Percentiles rank a stretch among this genome's conserved stretches.
phyloP scores from a whole-genome alignment of 2,888 invertebrate species.

The Trichacis sp. region DNA sequence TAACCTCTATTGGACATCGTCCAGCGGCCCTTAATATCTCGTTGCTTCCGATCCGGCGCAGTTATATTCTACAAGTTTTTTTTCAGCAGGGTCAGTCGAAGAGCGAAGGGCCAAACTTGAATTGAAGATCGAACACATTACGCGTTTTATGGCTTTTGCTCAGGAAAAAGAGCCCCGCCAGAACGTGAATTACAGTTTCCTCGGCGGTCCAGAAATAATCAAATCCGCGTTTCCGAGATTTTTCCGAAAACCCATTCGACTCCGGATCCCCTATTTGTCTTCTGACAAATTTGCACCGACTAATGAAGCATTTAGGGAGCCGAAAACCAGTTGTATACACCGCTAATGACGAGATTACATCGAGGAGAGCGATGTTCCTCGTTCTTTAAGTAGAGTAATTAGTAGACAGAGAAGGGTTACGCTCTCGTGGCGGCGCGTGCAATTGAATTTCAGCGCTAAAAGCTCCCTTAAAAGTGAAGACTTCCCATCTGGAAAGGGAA shows the following conservation, averaged over 20 bases:
- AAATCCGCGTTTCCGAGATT: background rate
- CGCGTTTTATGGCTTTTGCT: slow-evolving; percentile 40
- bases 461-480: slow-evolving; percentile 40
- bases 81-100: slow-evolving; percentile 35
- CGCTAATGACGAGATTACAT: slow-evolving; percentile 40
- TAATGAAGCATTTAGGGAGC: slow-evolving; percentile 33
- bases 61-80: slow-evolving; percentile 57
- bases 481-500: slow-evolving; percentile 5
- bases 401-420: slow-evolving; percentile 33
- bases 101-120: slow-evolving; percentile 40
- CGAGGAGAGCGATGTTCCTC: slow-evolving; percentile 29
- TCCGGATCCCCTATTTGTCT: background rate
- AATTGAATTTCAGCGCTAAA: slow-evolving; percentile 37
- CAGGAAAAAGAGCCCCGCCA: slow-evolving; percentile 13
- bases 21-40: slow-evolving; percentile 55
- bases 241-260: background rate
- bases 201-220: background rate
- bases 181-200: background rate
- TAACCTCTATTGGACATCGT: slow-evolving; percentile 62
- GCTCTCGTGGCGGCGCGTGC: slow-evolving; percentile 28
- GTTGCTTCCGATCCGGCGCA: slow-evolving; percentile 62
- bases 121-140: slow-evolving; percentile 45
- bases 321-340: slow-evolving; percentile 24
- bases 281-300: slow-evolving; percentile 18
- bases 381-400: slow-evolving; percentile 42